Evolutionary conservation across 2,888 invertebrate species (phyloP).

Genomic region (Lithophane leautieri): DNA sequence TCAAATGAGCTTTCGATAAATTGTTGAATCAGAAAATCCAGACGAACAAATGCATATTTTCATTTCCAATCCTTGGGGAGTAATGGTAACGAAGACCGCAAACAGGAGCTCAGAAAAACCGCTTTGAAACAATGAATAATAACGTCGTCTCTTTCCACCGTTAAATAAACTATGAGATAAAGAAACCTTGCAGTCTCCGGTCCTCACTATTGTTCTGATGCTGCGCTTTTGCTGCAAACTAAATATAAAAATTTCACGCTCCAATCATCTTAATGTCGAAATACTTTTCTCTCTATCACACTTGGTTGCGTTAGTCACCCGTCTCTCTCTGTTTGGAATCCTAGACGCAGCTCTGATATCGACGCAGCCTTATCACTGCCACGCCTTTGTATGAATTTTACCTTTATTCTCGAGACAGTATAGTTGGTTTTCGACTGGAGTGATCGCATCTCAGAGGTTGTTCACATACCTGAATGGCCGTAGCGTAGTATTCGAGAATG

Average conservation of each 20-base stretch:
- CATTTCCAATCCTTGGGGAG: slow-evolving; percentile 57
- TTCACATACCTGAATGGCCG: slow-evolving; percentile 89
- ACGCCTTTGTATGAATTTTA: slow-evolving; percentile 69
- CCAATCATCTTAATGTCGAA: slow-evolving; percentile 87
- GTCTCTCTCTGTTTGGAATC: slow-evolving; percentile 82
- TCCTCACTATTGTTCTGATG: slow-evolving; percentile 79
- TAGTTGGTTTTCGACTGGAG: slow-evolving; percentile 76
- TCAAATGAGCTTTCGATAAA: slow-evolving; percentile 2
- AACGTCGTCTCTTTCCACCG: slow-evolving; percentile 59
- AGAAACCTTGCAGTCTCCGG: slow-evolving; percentile 65
- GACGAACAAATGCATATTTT: slow-evolving; percentile 50
- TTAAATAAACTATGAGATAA: slow-evolving; percentile 67
- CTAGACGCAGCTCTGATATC: slow-evolving; percentile 89
- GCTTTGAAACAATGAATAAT: slow-evolving; percentile 68
- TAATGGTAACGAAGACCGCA: slow-evolving; percentile 56
- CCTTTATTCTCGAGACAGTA: slow-evolving; percentile 71
- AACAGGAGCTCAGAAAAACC: slow-evolving; percentile 62
- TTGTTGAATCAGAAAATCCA: slow-evolving; percentile 13
- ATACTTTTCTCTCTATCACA: slow-evolving; percentile 73
- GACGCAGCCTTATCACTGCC: slow-evolving; percentile 88
- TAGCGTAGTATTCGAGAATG: slow-evolving; percentile 88
- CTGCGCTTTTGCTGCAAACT: slow-evolving; percentile 85
- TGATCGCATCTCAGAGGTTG: slow-evolving; percentile 79
- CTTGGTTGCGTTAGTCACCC: slow-evolving; percentile 55
- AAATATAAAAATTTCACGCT: slow-evolving; percentile 88